Evolutionary conservation across 2,888 invertebrate species (phyloP).

Genomic region (Micoletzkya japonica): DNA sequence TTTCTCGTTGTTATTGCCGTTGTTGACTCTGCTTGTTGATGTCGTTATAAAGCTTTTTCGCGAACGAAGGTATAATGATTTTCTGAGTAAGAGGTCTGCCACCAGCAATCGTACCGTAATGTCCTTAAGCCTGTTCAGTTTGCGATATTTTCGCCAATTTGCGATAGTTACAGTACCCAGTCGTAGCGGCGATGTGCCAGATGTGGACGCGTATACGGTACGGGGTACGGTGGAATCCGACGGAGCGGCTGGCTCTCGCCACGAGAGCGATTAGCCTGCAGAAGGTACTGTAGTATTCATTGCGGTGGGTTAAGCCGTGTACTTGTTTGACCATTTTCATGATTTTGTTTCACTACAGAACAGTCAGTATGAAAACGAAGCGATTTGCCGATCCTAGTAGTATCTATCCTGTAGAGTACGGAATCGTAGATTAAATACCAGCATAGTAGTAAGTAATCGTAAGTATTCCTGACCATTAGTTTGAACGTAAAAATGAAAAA

Average conservation of each 20-base stretch:
- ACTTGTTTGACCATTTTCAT: no score
- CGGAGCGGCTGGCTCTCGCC: constrained; percentile 51
- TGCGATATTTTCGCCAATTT: not conserved
- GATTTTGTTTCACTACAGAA: no score
- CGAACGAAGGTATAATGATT: no score
- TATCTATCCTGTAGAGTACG: no score
- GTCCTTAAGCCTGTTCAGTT: not conserved
- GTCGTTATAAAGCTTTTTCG: not conserved
- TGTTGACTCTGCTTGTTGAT: not conserved
- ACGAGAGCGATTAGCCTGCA: constrained; percentile 50
- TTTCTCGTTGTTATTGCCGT: not conserved
- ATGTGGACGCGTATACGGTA: constrained; percentile 59
- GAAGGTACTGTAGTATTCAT: constrained; percentile 33
- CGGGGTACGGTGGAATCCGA: constrained; percentile 59
- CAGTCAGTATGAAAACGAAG: no score
- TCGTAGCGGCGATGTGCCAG: constrained; percentile 44
- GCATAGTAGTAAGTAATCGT: no score
- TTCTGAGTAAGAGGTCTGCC: not conserved
- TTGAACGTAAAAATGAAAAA: no score
- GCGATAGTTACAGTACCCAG: not conserved
- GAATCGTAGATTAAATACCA: no score
- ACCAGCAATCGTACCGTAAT: no score
- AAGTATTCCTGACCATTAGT: no score
- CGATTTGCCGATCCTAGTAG: no score
- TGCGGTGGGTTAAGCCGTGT: not conserved